Base-by-base conservation (phyloP, 2,113 vertebrate species). In the Chionomys nivalis region DNA sequence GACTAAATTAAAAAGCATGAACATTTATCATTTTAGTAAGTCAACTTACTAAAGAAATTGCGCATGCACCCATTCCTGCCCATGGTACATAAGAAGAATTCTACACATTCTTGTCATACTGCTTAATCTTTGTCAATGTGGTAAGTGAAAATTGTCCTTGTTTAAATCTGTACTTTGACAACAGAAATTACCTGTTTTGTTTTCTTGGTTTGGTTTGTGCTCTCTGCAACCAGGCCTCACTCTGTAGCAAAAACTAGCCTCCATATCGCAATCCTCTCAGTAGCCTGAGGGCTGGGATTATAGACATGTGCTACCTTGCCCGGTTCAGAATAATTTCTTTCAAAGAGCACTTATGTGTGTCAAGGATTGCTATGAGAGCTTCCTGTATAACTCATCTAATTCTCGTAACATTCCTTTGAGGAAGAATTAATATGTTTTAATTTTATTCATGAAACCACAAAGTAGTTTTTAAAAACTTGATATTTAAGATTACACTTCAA, bases 21-120 rank as follows among this genome's bases (percentile, higher is more conserved):
- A 26, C 82, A 91, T 61, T 88, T 85, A 92, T 85, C 55, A 89
- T 92, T 95, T 86, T 66, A 89, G 33, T 79, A 89, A 91, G 39
- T 78, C 79, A 93, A 90, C n/a, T 75, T 44, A 14, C 26, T n/a
- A 95, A 88, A 89, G 87, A 81, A 91, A 94, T 2, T 36, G 7
- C 17, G 73, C 31, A 66, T 63, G 72, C 77, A 85, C 89, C 88
- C 5, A 88, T 49, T 85, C 73, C 63, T 95, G 55, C 44, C 36
- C 65, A 72, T 3, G 55, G 33, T n/a, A 65, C 42, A 76, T 33
- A 31, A 7, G 73, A 63, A 58, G 63, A 23, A 87, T 70, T 83
- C 70, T 47, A 72, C 10, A 88, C 13, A 77, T 21, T 23, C 11
- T 55, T 87, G 66, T 58, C 49, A 52, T 77, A 78, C 36, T 55